Evolutionary conservation across 1,140 invertebrate genomes (phyloP), one percentile per base, ranked within the genome.

Genomic region (Pissodes strobi): DNA sequence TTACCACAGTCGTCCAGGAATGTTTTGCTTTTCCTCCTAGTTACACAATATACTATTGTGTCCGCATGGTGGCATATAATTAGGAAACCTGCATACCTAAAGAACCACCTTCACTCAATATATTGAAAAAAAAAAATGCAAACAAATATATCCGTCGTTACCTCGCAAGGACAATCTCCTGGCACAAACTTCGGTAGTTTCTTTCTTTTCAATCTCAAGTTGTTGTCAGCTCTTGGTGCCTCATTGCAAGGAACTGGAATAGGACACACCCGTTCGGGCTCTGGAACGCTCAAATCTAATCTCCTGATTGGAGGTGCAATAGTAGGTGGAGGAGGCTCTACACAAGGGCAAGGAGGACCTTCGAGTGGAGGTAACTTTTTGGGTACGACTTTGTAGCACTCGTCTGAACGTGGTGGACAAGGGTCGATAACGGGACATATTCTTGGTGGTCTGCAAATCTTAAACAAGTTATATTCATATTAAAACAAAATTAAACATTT

Each of bases 381-480:
- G 8, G 37, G 56, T 39, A 53, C 27, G 1, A 49, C 34, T 18
- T 22, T 51, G 27, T 34, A 21, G 37, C 43, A 52, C 25, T 68
- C 57, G 19, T 68, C 67, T 9, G 67, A 61, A 25, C 67, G 22
- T 5, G 55, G 56, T 13, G 64, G 64, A 58, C 64, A 66, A 2
- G n/a, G 38, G 2, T 41, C 25, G 6, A 23, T 34, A 0, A 55
- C 18, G 13, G 64, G 64, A 46, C 64, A 66, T 0, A 59, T 22
- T 41, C 55, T 52, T 12, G 22, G 13, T 17, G 64, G 64, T 39
- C 46, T 27, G 17, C 53, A 58, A 12, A 64, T n/a, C 52, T 55
- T n/a, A n/a, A n/a, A n/a, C n/a, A n/a, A n/a, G n/a, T n/a, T n/a
- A n/a, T n/a, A n/a, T n/a, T n/a, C n/a, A n/a, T n/a, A n/a, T n/a